phyloP scores from a whole-genome alignment of 1,140 invertebrate genomes.

The Drosophila sproati region DNA sequence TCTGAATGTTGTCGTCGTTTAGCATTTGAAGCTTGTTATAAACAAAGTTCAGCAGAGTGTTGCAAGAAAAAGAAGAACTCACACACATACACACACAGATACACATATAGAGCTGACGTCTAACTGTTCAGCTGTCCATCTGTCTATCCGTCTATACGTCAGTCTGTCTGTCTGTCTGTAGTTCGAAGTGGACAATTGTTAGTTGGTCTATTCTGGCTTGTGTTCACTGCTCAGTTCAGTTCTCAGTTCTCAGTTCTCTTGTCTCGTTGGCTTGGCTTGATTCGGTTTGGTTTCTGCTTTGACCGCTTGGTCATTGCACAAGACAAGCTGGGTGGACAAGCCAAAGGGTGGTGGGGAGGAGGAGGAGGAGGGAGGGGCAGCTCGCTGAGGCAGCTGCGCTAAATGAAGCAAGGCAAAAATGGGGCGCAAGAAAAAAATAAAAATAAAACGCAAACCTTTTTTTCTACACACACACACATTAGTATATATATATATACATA shows the following conservation, averaged over 20 bases:
- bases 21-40: not conserved
- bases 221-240: not conserved
- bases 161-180: not conserved
- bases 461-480: conserved; percentile 3
- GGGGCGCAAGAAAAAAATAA: conserved; percentile 28
- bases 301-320: conserved; percentile 6
- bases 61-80: not conserved
- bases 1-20: too few relatives aligned
- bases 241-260: not conserved
- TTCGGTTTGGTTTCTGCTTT: conserved; percentile 1
- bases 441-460: conserved; percentile 36
- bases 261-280: conserved; percentile 3
- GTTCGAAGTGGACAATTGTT: conserved; percentile 25
- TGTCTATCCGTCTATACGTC: too few relatives aligned
- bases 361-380: not conserved
- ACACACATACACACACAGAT: not conserved
- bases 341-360: not conserved
- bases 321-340: not conserved
- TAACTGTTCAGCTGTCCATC: not conserved
- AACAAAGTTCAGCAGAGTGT: conserved; percentile 2
- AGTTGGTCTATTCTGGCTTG: conserved; percentile 11
- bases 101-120: not conserved
- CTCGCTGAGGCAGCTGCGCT: conserved; percentile 28
- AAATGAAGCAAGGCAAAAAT: conserved; percentile 54
- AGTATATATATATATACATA: conserved; percentile 8